These are phyloP conservation scores for Melanogrammus aeglefinus DNA, from an alignment of 2,797 vertebrate genomes.

Conservation along the genomic window DNA sequence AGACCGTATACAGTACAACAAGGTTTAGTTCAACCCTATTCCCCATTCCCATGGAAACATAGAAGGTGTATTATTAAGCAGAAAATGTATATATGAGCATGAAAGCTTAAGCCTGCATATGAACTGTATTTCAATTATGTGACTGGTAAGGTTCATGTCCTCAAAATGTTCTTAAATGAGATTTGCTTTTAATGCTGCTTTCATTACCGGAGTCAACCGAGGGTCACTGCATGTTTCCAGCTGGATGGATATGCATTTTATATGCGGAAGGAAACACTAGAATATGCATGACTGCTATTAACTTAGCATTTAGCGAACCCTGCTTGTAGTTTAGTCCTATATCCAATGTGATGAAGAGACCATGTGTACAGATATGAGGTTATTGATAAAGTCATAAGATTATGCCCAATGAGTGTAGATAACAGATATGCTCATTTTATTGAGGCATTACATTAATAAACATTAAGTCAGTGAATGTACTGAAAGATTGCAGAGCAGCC, in stretches of 20 bases:
- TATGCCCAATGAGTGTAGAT: constrained; percentile 15
- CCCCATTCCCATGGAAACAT: constrained; percentile 1
- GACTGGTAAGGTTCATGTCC: constrained; percentile 16
- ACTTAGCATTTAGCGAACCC: constrained; percentile 50
- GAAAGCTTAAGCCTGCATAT: constrained; percentile 15
- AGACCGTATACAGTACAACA: constrained; percentile 40
- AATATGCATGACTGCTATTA: constrained; percentile 69
- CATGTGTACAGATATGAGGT: constrained; percentile 5
- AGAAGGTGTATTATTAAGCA: background rate
- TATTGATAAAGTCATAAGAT: constrained; percentile 10
- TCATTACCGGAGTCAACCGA: constrained; percentile 57
- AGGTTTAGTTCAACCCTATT: constrained; percentile 16
- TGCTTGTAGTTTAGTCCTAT: constrained; percentile 32
- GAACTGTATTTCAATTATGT: constrained; percentile 28
- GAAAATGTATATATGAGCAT: background rate
- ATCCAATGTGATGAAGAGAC: constrained; percentile 23
- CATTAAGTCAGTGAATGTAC: constrained; percentile 37
- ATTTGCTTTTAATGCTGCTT: constrained; percentile 26
- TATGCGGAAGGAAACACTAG: constrained; percentile 49
- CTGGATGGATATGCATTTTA: constrained; percentile 53
- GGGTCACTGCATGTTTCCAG: constrained; percentile 60
- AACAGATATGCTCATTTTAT: constrained; percentile 31
- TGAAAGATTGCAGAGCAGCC: constrained; percentile 44
- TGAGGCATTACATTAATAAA: constrained; percentile 37
- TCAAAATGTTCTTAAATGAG: constrained; percentile 24